Base-by-base conservation (phyloP, 2,888 invertebrate genomes). In the Drosophila subquinaria region DNA sequence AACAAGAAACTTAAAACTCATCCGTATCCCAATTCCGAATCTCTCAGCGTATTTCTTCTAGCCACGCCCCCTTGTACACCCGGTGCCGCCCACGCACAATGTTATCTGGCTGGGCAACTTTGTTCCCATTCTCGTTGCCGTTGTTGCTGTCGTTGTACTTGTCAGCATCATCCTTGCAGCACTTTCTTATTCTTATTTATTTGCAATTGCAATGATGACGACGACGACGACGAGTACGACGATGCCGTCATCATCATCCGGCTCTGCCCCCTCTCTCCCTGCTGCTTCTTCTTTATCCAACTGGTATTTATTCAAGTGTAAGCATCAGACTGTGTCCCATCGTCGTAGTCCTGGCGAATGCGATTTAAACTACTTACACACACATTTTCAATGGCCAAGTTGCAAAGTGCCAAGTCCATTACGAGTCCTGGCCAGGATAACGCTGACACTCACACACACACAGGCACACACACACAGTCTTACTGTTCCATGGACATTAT, bases 301-400 rank as follows among this genome's bases (percentile, higher is more conserved):
- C 74, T 79, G 81, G 76, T 87, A 89, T 84, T 84, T 89, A 87
- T 79, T 84, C 84, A 84, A 84, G 89, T 84, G 84, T 83, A 87
- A 89, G 89, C 89, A 84, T 73, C 81, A 71, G 60, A 35, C 79
- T 61, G 60, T 51, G 27, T 59, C 64, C 59, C 45, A n/a, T 17
- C 64, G 40, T 33, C 57, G 55, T 59, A 74, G 61, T 45, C 45
- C 65, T 56, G 55, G 62, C 68, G 85, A 87, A 87, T 84, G 88
- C 81, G 84, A 87, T 89, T 84, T 84, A 89, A 87, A 84, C 88
- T 89, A 89, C 84, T 89, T 89, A 89, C 88, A 89, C 84, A 89
- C 89, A 84, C 89, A 87, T 67, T 81, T 83, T 81, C 87, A 84
- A 89, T 87, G 89, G 89, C 67, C 79, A 79, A 84, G 89, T 87